phyloP scores from a whole-genome alignment of 2,797 vertebrate genomes.

The Protonibea diacanthus region DNA sequence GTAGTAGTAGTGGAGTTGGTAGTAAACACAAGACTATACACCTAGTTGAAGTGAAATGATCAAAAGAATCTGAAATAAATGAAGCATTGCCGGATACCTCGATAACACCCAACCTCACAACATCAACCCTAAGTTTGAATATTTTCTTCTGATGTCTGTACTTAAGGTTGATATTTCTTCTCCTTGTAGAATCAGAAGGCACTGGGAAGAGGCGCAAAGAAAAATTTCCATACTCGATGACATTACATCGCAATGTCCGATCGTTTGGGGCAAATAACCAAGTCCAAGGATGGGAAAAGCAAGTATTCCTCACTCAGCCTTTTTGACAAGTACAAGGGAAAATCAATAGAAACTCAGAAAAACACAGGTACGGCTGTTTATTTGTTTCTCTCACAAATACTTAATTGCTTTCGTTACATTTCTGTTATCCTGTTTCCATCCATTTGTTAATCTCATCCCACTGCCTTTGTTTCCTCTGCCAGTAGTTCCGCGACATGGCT shows the following conservation, averaged over 20 bases:
- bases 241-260: conserved; percentile 99
- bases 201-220: conserved; percentile 95
- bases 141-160: background rate
- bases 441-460: background rate
- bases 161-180: conserved; percentile 22
- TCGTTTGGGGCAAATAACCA: conserved; percentile 99
- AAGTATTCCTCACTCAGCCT: conserved; percentile 99
- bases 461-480: conserved; percentile 9
- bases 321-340: conserved; percentile 99
- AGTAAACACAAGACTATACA: background rate
- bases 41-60: background rate
- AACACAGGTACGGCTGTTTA: conserved; percentile 90
- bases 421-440: background rate
- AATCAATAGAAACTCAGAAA: conserved; percentile 99
- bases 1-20: too few relatives aligned
- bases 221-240: conserved; percentile 99
- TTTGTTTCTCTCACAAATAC: background rate
- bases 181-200: conserved; percentile 87
- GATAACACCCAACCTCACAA: background rate
- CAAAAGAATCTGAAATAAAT: background rate
- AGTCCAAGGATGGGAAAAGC: conserved; percentile 99
- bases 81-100: background rate
- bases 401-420: background rate
- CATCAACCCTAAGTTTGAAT: background rate
- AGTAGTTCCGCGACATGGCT: conserved; percentile 99